These are phyloP conservation scores for Pandemis corylana DNA, from an alignment of 2,888 invertebrate genomes.

Conservation along the genomic window DNA sequence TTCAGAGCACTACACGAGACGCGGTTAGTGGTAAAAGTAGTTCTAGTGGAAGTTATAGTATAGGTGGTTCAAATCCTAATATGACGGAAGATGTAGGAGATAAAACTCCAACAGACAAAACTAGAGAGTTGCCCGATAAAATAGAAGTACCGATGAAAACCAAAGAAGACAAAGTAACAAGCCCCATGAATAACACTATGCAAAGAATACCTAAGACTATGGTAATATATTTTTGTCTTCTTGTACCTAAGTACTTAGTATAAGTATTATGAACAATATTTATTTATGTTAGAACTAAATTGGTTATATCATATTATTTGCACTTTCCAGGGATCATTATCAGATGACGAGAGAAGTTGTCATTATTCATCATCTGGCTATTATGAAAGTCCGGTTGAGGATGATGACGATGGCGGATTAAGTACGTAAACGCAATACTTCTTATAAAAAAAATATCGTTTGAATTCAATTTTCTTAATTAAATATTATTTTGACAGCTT, in stretches of 20 bases:
- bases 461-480: neutral
- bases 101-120: constrained; percentile 65
- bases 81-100: constrained; percentile 66
- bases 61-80: constrained; percentile 79
- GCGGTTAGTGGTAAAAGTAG: constrained; percentile 79
- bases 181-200: constrained; percentile 61
- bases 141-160: constrained; percentile 51
- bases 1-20: constrained; percentile 63
- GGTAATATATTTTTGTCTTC: constrained; percentile 52
- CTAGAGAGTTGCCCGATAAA: constrained; percentile 61
- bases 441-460: neutral
- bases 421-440: constrained; percentile 61
- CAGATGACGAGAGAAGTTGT: constrained; percentile 89
- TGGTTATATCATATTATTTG: neutral
- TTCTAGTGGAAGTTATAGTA: constrained; percentile 82
- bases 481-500: constrained; percentile 61
- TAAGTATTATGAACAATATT: too few relatives aligned
- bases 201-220: constrained; percentile 76
- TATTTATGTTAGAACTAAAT: neutral
- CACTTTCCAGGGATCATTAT: constrained; percentile 83
- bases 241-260: too few relatives aligned
- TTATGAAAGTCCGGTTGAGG: constrained; percentile 90
- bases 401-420: constrained; percentile 85
- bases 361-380: constrained; percentile 91
- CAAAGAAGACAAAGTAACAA: constrained; percentile 61